Base-by-base conservation (phyloP, 2,113 vertebrate genomes). In the Coregonus clupeaformis region DNA sequence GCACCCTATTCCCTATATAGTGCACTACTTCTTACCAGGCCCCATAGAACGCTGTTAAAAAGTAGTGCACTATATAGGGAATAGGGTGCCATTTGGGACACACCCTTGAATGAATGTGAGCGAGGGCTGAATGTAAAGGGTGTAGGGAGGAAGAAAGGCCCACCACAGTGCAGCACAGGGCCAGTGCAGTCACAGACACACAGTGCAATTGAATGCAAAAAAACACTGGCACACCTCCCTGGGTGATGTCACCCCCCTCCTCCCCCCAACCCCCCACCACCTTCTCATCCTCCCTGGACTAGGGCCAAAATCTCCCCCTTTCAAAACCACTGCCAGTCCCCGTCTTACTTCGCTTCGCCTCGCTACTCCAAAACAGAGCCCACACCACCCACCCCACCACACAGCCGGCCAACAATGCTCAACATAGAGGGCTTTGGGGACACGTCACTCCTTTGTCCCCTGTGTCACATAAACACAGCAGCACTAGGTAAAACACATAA, bases 391-490 rank as follows among this genome's bases (percentile, higher is more conserved):
- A 83, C 81, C 71, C 76, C 32, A 36, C 32, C 36, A 42, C 36
- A 42, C 9, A 42, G 9, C 36, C 36, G 36, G 25, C 55, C 69
- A 57, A 75, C 78, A 77, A 76, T 82, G 73, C 66, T 27, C 32
- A 59, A 47, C 67, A 72, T 25, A 65, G 71, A 76, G 42, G 70
- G 69, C 75, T 83, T 80, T 82, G 12, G 9, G 49, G 52, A 74
- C 74, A 71, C 63, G 64, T 67, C 68, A 67, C 66, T 62, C 22
- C 1, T 22, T 22, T 62, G 59, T 62, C 59, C 6, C 20, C 55
- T 57, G 36, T 36, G 36, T 57, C 82, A 72, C 32, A 9, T 36
- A 81, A 83, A 82, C 60, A 14, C 36, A 42, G 36, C 79, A 49
- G 12, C 66, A 63, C 60, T 42, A 42, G 36, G 36, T 42, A 42